phyloP scores from a whole-genome alignment of 2,113 vertebrate species.

The Aphelocoma coerulescens region DNA sequence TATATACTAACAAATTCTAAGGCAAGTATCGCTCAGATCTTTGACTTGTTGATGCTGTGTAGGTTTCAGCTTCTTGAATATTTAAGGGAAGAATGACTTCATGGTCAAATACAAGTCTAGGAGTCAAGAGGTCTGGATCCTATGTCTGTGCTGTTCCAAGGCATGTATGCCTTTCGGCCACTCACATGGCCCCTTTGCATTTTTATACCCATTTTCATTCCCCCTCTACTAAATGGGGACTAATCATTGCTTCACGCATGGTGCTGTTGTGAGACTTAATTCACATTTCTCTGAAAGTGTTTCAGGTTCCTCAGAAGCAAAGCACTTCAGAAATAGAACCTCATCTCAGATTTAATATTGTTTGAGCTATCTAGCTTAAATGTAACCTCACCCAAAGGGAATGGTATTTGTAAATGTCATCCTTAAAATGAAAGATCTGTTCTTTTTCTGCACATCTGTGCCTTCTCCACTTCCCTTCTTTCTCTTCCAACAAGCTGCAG shows the following conservation, averaged over 20 bases:
- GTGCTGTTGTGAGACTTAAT: background rate
- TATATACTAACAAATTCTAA: background rate
- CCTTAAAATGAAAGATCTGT: conserved; percentile 29
- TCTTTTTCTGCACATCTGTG: background rate
- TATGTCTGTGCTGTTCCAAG: conserved; percentile 41
- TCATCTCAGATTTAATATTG: conserved; percentile 1
- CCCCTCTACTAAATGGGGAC: background rate
- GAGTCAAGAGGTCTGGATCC: conserved; percentile 41
- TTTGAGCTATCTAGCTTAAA: background rate
- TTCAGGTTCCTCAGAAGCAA: background rate
- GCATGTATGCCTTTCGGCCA: background rate
- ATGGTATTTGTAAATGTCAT: conserved; percentile 42
- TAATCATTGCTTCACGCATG: background rate
- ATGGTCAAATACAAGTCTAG: conserved; percentile 3
- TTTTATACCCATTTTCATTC: conserved; percentile 38
- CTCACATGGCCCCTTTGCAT: background rate
- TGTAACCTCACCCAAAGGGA: background rate
- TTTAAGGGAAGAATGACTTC: conserved; percentile 6
- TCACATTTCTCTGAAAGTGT: background rate
- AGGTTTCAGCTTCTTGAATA: conserved; percentile 1
- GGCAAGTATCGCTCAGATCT: background rate
- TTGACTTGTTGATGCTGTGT: background rate
- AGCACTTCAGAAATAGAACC: background rate
- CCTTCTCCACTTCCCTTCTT: background rate
- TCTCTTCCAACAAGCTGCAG: background rate